Percentiles rank a stretch among this genome's conserved stretches.
Conservation (phyloP, 2,113 vertebrate genomes). For the Tachysurus vachellii region DNA sequence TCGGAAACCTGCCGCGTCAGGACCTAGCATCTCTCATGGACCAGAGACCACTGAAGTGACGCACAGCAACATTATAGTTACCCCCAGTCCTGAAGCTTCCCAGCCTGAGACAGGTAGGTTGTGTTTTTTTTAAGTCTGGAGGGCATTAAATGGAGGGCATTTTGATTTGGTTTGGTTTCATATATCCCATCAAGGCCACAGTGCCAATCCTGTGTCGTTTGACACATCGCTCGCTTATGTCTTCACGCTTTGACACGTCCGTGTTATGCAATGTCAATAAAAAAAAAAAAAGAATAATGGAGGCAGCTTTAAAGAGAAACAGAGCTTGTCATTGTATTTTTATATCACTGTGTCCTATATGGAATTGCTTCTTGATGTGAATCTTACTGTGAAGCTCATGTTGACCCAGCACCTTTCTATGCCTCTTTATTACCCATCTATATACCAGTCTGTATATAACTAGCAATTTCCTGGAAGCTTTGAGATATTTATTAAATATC, state of each 20-base stretch:
- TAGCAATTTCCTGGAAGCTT: not conserved
- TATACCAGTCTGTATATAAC: not conserved
- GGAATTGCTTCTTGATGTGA: not conserved
- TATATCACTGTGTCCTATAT: not conserved
- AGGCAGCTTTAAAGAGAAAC: not conserved
- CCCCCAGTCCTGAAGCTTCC: conserved; percentile 64
- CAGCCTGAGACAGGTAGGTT: conserved; percentile 70
- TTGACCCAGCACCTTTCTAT: not conserved
- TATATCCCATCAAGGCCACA: not conserved
- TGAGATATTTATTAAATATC: not conserved
- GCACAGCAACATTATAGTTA: conserved; percentile 50
- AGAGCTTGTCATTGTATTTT: not conserved
- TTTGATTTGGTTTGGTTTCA: not conserved
- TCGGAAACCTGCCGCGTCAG: conserved; percentile 53
- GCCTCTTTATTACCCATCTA: not conserved
- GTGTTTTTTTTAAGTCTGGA: too few species aligned
- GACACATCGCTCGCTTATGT: not conserved
- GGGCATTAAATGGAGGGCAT: not conserved
- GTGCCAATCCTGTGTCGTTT: not conserved
- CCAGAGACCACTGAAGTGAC: conserved; percentile 53
- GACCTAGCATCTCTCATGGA: conserved; percentile 40
- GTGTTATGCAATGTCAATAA: not conserved
- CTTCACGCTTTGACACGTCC: not conserved
- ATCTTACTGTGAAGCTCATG: not conserved
- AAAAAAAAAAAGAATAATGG: not conserved